These are phyloP conservation scores for Caenorhabditis panamensis DNA, from an alignment of 2,888 invertebrate genomes.

Conservation along the genomic window DNA sequence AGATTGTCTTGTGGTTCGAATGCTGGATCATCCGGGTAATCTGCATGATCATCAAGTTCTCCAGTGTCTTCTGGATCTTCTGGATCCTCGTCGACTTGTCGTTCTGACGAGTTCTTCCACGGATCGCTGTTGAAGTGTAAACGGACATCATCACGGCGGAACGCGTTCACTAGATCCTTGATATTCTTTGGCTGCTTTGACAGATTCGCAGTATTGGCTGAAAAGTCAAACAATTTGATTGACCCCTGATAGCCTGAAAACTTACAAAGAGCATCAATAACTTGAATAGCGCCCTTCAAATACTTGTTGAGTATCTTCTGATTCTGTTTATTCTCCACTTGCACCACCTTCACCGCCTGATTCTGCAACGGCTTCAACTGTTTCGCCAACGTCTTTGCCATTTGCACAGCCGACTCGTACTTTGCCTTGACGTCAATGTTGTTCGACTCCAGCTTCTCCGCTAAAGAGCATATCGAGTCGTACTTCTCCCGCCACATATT, in stretches of 20 bases:
- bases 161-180: constrained; percentile 27
- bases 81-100: not conserved
- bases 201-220: constrained; percentile 21
- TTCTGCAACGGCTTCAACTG: constrained; percentile 15
- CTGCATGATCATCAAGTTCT: not conserved
- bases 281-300: constrained; percentile 31
- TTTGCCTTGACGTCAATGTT: constrained; percentile 34
- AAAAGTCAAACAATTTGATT: too few species aligned
- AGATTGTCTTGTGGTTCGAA: not conserved
- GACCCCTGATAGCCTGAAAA: too few species aligned
- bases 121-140: constrained; percentile 33
- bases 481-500: constrained; percentile 46
- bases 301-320: constrained; percentile 36
- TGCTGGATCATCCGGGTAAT: not conserved
- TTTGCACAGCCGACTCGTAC: constrained; percentile 26
- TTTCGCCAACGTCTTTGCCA: constrained; percentile 18
- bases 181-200: constrained; percentile 3
- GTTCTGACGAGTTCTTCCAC: constrained; percentile 15
- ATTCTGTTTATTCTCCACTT: constrained; percentile 5
- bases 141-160: constrained; percentile 52
- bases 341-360: constrained; percentile 17
- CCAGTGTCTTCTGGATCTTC: not conserved
- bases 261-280: constrained; percentile 45
- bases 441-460: constrained; percentile 34
- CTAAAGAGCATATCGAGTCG: constrained; percentile 28